Evolutionary conservation across 2,888 invertebrate species (phyloP).

Genomic region (Mycalesis mineus): DNA sequence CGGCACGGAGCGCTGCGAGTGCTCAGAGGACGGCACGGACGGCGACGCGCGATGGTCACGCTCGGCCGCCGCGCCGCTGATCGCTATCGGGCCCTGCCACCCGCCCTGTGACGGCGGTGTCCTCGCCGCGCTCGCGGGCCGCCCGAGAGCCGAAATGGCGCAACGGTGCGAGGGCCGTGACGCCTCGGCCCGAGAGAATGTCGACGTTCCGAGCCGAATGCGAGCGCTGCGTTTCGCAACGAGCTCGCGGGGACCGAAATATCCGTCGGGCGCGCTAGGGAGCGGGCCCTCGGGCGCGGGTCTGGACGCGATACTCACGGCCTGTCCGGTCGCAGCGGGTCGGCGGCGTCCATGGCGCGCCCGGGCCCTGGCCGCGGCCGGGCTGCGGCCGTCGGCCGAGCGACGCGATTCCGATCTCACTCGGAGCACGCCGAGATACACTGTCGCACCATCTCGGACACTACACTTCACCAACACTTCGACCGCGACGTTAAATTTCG

Average conservation of each 20-base stretch:
- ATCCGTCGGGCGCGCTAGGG: constrained; percentile 50
- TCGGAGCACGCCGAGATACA: constrained; percentile 70
- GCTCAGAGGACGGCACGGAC: constrained; percentile 36
- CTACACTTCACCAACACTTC: constrained; percentile 73
- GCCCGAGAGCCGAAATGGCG: constrained; percentile 71
- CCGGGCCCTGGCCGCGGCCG: constrained; percentile 74
- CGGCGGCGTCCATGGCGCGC: constrained; percentile 75
- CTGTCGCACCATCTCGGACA: constrained; percentile 76
- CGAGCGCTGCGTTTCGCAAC: constrained; percentile 73
- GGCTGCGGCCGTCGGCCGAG: constrained; percentile 72
- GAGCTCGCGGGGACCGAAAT: constrained; percentile 68
- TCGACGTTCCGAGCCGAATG: constrained; percentile 62
- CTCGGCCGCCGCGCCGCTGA: constrained; percentile 68
- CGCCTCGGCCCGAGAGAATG: constrained; percentile 74
- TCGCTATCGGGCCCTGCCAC: constrained; percentile 56
- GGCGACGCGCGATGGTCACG: constrained; percentile 55
- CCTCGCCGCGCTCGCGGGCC: constrained; percentile 51
- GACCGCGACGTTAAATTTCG: constrained; percentile 67
- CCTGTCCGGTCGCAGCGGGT: constrained; percentile 74
- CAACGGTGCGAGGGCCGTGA: constrained; percentile 74
- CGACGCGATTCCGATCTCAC: constrained; percentile 76
- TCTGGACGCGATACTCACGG: constrained; percentile 67
- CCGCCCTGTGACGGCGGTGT: constrained; percentile 53
- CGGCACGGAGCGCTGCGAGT: constrained; percentile 35
- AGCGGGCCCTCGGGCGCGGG: constrained; percentile 40